phyloP scores from a whole-genome alignment of 2,888 invertebrate species.

The Drosophila lutescens region DNA sequence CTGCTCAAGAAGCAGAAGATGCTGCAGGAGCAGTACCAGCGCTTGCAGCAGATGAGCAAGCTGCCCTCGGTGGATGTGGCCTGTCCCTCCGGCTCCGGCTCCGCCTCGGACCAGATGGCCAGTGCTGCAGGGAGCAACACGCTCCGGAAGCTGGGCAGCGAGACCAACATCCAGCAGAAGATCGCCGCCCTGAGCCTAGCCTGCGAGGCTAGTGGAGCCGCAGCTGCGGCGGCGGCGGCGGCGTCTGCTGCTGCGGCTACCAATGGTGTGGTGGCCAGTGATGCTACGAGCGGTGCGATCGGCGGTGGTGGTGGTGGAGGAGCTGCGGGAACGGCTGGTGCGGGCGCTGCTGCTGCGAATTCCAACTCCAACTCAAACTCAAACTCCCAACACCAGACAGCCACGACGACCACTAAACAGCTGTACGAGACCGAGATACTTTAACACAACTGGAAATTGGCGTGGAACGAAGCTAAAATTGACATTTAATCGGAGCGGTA shows the following conservation, averaged over 20 bases:
- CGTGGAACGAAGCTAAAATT: slow-evolving; percentile 84
- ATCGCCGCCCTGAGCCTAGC: slow-evolving; percentile 68
- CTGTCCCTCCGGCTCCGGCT: slow-evolving; percentile 84
- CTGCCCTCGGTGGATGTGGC: slow-evolving; percentile 89
- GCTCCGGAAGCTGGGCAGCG: slow-evolving; percentile 94
- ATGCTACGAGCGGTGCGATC: slow-evolving; percentile 65
- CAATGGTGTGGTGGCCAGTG: slow-evolving; percentile 72
- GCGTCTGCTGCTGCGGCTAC: slow-evolving; percentile 60
- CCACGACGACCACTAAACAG: slow-evolving; percentile 88
- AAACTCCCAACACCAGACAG: slow-evolving; percentile 62
- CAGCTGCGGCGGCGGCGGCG: slow-evolving; percentile 42
- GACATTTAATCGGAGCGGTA: slow-evolving; percentile 64
- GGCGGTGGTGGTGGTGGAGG: slow-evolving; percentile 56
- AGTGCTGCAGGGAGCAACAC: slow-evolving; percentile 83
- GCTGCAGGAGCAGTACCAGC: slow-evolving; percentile 95
- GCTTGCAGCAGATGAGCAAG: slow-evolving; percentile 94
- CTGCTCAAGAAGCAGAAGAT: slow-evolving; percentile 94
- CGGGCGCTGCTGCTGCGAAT: slow-evolving; percentile 49
- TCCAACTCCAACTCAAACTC: slow-evolving; percentile 2
- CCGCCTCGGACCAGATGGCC: background rate
- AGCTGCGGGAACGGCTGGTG: slow-evolving; percentile 44
- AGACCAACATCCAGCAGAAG: slow-evolving; percentile 93
- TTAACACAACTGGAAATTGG: slow-evolving; percentile 87
- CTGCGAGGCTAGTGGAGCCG: slow-evolving; percentile 50
- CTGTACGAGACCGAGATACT: slow-evolving; percentile 97